Evolutionary conservation across 2,797 vertebrate genomes (phyloP).

Genomic region (Xiphorhynchus erythropygius): DNA sequence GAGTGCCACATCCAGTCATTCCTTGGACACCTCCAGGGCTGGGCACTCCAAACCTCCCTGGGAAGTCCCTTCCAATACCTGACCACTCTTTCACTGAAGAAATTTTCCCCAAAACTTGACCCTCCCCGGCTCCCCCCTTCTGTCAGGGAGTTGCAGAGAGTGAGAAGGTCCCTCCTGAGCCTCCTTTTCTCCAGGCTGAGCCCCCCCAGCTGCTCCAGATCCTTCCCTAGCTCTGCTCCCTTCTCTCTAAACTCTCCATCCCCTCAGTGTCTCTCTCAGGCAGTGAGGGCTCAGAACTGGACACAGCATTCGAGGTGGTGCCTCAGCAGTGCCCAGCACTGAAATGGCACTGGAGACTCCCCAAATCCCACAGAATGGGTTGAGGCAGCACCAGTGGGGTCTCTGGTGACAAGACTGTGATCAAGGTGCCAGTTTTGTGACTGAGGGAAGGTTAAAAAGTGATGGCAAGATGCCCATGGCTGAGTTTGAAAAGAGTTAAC

Average conservation of each 20-base stretch:
- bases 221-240: background rate
- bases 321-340: background rate
- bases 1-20: background rate
- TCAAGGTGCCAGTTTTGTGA: background rate
- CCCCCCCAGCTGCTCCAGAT: background rate
- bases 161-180: background rate
- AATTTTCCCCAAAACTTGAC: rapidly evolving
- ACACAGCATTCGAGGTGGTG: background rate
- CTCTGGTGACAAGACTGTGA: background rate
- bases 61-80: background rate
- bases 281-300: background rate
- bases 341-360: rapidly evolving
- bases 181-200: background rate
- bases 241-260: background rate
- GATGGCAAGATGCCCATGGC: rapidly evolving
- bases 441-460: background rate
- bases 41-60: background rate
- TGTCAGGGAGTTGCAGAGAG: background rate
- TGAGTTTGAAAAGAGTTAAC: rapidly evolving
- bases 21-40: background rate
- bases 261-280: background rate
- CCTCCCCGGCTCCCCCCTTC: rapidly evolving
- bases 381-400: background rate
- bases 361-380: background rate
- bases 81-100: rapidly evolving